phyloP scores from a whole-genome alignment of 2,797 vertebrate species.

The Neosalanx taihuensis region DNA sequence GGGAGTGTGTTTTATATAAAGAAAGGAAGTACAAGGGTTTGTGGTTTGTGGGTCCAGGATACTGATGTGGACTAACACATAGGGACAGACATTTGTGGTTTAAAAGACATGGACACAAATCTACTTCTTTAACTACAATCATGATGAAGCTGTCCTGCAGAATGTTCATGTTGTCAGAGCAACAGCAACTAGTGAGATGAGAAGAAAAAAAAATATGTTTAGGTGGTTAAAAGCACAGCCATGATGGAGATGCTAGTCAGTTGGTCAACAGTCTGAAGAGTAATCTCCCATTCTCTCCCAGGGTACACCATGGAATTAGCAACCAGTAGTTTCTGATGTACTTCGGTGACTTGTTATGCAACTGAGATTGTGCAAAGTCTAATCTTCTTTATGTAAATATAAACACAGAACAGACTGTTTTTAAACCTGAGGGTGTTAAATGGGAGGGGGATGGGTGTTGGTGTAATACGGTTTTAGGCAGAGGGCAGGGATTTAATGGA shows the following conservation, averaged over 20 bases:
- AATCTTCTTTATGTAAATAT: constrained; percentile 48
- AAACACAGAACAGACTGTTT: constrained; percentile 25
- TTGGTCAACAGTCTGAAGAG: neutral
- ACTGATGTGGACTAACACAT: neutral
- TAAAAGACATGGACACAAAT: neutral
- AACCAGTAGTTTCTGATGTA: neutral
- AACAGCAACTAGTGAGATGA: too few species aligned
- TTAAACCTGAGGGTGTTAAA: neutral
- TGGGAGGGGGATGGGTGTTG: constrained; percentile 7
- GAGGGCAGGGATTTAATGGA: neutral
- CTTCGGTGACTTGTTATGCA: constrained; percentile 14
- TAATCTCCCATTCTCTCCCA: neutral
- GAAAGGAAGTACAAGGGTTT: neutral
- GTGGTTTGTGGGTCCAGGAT: neutral
- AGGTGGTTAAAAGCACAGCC: neutral
- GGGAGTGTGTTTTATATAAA: neutral
- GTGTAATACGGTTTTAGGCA: constrained; percentile 8
- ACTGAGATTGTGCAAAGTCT: constrained; percentile 19
- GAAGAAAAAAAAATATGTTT: too few species aligned
- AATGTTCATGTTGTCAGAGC: too few species aligned
- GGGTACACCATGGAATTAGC: too few species aligned
- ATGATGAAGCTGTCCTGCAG: too few species aligned
- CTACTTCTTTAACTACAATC: too few species aligned
- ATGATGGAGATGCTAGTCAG: neutral
- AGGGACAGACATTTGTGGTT: neutral